phyloP scores from a whole-genome alignment of 30 jellyfish, hydroid and myxozoan species.

The Turritopsis dohrnii region DNA sequence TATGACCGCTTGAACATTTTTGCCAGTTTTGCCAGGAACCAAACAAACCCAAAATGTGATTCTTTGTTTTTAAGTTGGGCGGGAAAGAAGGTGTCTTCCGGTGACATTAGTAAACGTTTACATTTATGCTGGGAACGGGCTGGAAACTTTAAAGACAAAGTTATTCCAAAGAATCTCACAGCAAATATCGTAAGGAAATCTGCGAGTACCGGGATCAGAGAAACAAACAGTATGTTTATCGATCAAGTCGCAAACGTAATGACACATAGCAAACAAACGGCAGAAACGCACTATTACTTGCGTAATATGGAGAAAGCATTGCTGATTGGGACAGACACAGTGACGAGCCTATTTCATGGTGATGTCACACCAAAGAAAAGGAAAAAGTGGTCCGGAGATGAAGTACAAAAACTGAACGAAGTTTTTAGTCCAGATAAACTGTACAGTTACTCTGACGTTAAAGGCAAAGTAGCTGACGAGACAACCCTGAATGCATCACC shows the following conservation, averaged over 20 bases:
- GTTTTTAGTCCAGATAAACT: background rate
- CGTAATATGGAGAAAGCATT: background rate
- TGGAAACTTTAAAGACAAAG: slow-evolving; percentile 2
- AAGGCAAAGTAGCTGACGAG: background rate
- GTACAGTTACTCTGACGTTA: background rate
- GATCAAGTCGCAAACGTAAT: slow-evolving; percentile 2
- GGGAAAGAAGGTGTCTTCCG: background rate
- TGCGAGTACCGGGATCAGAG: slow-evolving; percentile 8
- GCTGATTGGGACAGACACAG: background rate
- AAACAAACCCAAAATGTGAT: background rate
- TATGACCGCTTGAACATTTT: background rate
- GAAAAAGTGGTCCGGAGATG: background rate
- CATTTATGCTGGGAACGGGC: background rate
- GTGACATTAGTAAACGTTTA: background rate
- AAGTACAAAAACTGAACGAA: background rate
- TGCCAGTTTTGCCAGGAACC: background rate
- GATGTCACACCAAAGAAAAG: background rate
- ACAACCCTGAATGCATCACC: slow-evolving; percentile 5
- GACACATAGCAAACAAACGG: slow-evolving; percentile 15
- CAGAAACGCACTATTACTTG: background rate
- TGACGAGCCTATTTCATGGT: background rate
- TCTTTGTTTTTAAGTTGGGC: slow-evolving; percentile 16
- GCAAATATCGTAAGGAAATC: background rate
- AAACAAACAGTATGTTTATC: background rate
- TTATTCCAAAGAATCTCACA: background rate